These are phyloP conservation scores for Zaprionus capensis DNA, from an alignment of 1,140 invertebrate species.

Conservation along the genomic window DNA sequence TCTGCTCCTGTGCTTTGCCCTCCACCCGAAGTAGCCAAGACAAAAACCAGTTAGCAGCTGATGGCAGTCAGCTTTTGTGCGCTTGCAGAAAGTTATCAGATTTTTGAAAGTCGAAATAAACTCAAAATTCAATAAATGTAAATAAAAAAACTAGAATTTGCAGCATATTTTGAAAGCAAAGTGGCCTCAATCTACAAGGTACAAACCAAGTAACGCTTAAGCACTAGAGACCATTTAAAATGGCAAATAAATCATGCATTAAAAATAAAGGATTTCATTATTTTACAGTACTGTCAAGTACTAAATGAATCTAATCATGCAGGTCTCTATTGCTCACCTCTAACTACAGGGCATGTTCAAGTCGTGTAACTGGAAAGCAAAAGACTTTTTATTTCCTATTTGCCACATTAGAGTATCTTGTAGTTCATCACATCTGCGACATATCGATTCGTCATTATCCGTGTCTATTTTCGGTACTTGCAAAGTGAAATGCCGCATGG, in stretches of 20 bases:
- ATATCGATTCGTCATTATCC: not conserved
- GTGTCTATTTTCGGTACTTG: slow-evolving; percentile 10
- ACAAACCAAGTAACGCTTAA: too few species aligned
- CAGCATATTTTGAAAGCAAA: too few species aligned
- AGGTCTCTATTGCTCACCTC: too few species aligned
- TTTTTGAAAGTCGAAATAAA: not conserved
- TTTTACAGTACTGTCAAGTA: too few species aligned
- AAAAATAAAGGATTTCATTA: too few species aligned
- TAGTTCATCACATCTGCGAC: not conserved
- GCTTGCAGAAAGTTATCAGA: not conserved
- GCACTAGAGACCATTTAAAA: too few species aligned
- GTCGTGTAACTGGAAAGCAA: not conserved
- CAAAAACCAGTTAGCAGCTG: slow-evolving; percentile 1
- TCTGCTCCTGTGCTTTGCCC: slow-evolving; percentile 15
- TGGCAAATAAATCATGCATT: too few species aligned
- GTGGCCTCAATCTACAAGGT: too few species aligned
- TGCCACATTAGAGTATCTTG: not conserved
- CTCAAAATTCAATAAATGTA: too few species aligned
- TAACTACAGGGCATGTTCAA: not conserved
- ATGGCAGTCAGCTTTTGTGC: slow-evolving; percentile 27
- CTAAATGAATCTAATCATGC: too few species aligned
- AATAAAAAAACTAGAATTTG: too few species aligned
- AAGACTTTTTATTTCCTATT: not conserved
- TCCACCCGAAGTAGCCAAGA: slow-evolving; percentile 7
- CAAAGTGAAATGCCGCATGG: slow-evolving; percentile 67